Conservation (phyloP, 2,113 vertebrate genomes). For the Morone chrysops region DNA sequence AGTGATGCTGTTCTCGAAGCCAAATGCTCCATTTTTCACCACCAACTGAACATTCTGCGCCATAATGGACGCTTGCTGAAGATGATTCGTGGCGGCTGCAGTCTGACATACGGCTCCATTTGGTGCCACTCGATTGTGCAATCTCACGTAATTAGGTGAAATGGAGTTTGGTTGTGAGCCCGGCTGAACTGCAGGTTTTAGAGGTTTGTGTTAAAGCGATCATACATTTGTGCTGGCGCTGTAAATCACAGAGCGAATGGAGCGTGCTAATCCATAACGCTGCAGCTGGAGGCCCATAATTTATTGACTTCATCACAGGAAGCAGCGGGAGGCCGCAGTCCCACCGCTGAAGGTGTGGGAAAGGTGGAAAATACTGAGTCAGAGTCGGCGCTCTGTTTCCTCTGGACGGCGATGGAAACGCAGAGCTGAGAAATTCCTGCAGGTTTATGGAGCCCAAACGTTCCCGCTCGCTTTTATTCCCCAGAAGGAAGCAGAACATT, state of each 20-base stretch:
- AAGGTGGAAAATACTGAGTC: too few relatives aligned
- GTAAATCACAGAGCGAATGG: conserved; percentile 72
- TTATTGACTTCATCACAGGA: conserved; percentile 65
- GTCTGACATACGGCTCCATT: conserved; percentile 59
- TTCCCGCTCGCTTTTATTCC: too few relatives aligned
- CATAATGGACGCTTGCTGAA: conserved; percentile 50
- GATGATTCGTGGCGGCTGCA: conserved; percentile 20
- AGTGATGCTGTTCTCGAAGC: neutral
- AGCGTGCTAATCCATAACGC: conserved; percentile 62
- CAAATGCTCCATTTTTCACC: too few relatives aligned
- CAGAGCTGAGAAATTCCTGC: too few relatives aligned
- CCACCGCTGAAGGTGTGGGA: too few relatives aligned
- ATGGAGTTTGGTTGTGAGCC: conserved; percentile 71
- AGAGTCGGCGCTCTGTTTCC: too few relatives aligned
- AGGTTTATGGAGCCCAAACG: too few relatives aligned
- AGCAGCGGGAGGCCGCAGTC: conserved; percentile 49
- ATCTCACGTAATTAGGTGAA: conserved; percentile 77
- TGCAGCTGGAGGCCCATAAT: conserved; percentile 68
- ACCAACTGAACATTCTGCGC: too few relatives aligned
- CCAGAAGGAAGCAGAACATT: too few relatives aligned
- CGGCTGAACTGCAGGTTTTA: conserved; percentile 70
- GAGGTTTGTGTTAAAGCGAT: conserved; percentile 70
- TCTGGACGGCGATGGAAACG: too few relatives aligned
- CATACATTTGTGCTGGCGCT: conserved; percentile 60
- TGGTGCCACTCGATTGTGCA: conserved; percentile 72